phyloP scores from a whole-genome alignment of 2,113 vertebrate genomes.

The Marcusenius ussheri region DNA sequence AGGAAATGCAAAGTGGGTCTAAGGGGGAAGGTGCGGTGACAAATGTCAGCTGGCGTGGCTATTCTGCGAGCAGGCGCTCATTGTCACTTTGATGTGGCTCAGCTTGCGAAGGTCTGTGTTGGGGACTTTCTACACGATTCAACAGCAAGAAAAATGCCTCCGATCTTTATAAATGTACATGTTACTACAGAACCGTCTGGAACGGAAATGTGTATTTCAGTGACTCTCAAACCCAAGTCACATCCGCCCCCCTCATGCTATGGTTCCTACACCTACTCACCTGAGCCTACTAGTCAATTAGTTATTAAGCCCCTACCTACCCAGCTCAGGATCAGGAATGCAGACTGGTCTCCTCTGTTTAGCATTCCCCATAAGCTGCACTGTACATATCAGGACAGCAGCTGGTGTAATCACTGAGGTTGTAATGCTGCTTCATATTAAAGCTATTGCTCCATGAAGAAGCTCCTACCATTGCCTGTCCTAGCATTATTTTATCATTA shows the following conservation, averaged over 20 bases:
- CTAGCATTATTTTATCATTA: not conserved
- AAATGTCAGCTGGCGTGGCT: constrained; percentile 39
- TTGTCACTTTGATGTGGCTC: constrained; percentile 3
- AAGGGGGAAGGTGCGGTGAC: constrained; percentile 18
- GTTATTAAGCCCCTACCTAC: not conserved
- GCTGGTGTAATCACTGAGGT: not conserved
- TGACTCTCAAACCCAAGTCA: not conserved
- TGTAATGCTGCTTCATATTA: not conserved
- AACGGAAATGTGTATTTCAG: not conserved
- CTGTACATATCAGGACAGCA: not conserved
- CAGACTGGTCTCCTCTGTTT: not conserved
- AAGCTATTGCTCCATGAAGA: not conserved
- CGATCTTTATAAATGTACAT: not conserved
- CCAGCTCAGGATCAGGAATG: not conserved
- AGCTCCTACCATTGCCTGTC: not conserved
- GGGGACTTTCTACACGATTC: constrained; percentile 42
- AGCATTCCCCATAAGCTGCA: not conserved
- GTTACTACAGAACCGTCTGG: not conserved
- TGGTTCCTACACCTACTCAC: not conserved
- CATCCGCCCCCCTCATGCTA: not conserved
- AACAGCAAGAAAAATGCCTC: not conserved
- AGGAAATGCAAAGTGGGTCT: not conserved
- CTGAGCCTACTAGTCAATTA: not conserved
- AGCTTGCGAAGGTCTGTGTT: constrained; percentile 32
- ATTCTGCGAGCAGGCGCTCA: not conserved